Conservation (phyloP, 2,113 vertebrate genomes). For the Morone chrysops region DNA sequence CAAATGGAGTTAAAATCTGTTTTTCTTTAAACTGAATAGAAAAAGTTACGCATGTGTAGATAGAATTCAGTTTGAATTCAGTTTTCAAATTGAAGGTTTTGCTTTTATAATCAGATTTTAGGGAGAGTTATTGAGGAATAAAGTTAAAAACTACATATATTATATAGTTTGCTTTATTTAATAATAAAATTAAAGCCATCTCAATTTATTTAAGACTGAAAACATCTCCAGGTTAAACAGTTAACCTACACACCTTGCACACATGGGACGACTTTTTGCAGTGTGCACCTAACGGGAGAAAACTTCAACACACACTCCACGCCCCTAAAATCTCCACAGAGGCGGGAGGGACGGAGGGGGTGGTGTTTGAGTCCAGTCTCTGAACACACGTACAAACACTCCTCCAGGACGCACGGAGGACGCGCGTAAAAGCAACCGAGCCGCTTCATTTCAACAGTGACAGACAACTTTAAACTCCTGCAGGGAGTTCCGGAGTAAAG, state of each 20-base stretch:
- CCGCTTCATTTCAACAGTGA: neutral
- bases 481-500: neutral
- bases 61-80: neutral
- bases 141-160: neutral
- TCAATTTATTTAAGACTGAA: neutral
- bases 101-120: neutral
- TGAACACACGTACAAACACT: conserved; percentile 39
- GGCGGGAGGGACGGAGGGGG: conserved; percentile 18
- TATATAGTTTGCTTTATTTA: neutral
- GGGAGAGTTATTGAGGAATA: neutral
- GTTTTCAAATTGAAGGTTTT: neutral
- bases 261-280: neutral
- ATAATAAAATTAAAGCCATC: neutral
- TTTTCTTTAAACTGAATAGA: neutral
- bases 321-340: conserved; percentile 50
- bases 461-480: neutral
- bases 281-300: conserved; percentile 8
- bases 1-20: neutral
- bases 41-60: neutral
- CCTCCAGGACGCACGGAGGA: conserved; percentile 49
- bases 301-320: conserved; percentile 45
- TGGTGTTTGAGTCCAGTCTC: conserved; percentile 17
- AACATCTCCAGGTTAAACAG: neutral
- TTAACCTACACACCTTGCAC: conserved; percentile 1
- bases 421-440: conserved; percentile 39